Evolutionary conservation across 2,888 invertebrate genomes (phyloP), one percentile per base, ranked within the genome.

Genomic region (Scaeva pyrastri): DNA sequence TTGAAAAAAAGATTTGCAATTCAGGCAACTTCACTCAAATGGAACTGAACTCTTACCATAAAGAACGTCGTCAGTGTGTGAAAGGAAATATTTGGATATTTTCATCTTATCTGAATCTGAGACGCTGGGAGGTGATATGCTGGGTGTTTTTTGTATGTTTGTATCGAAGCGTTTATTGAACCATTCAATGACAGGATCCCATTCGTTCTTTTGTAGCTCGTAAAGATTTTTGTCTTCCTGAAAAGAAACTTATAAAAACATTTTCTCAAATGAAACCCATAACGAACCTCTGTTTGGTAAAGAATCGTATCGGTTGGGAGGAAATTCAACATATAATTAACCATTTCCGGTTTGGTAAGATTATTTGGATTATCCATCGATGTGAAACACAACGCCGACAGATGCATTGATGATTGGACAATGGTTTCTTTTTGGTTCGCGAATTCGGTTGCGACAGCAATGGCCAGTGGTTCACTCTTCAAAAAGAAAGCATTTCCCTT

Each of bases 361-460:
- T 96, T 95, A 88, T 96, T 96, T 7, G 99, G 99, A 94, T 99
- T 99, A 91, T 99, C 99, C 84, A 98, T 93, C 36, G 96, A 96
- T 23, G 98, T 98, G 90, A 97, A 98, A 90, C 97, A 97, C 41
- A 99, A 93, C 1, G 97, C 96, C 12, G 97, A 98, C 95, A 99
- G 93, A 93, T 98, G 98, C 98, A 99, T 99, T 48, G 94, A 94
- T 62, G 96, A 95, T 89, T 95, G 95, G 81, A 96, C 93, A 88
- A 99, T 96, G 72, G 93, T 93, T 31, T 96, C 95, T 87, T 95
- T 95, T 91, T 99, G 99, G 7, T 96, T 94, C 89, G 97, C 96
- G 97, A 99, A 99, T 94, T 99, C 99, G 36, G 96, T 95, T 1
- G 99, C 98, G 60, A 99, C 95, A 19, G 98, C 98, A 82, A 98